These are phyloP conservation scores for Sciurus niger DNA, from an alignment of 2,113 vertebrate species.

Conservation along the genomic window DNA sequence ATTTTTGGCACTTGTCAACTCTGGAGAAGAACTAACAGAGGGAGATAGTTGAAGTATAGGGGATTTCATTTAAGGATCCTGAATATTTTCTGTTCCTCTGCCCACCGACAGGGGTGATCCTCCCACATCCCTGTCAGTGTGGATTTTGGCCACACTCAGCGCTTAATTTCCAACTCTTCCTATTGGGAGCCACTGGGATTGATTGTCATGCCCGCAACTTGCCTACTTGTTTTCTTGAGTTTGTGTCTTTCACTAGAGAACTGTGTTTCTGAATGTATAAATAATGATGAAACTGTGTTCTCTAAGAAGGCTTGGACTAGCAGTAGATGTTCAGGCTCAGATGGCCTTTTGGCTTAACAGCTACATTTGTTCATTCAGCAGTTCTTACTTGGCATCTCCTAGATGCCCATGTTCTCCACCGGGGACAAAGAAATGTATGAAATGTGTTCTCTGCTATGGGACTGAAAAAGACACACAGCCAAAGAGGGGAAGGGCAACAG, in stretches of 20 bases:
- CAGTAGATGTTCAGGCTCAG: background rate
- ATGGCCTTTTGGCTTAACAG: constrained; percentile 27
- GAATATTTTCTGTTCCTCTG: background rate
- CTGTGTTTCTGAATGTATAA: background rate
- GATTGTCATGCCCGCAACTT: constrained; percentile 11
- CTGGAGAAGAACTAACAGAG: background rate
- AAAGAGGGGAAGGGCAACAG: background rate
- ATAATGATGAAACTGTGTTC: background rate
- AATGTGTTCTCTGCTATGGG: background rate
- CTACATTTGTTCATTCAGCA: constrained; percentile 10
- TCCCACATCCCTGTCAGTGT: background rate
- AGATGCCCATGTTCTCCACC: background rate
- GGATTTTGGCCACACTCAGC: background rate
- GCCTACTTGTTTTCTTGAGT: background rate
- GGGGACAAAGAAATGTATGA: constrained; percentile 6
- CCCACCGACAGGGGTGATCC: background rate
- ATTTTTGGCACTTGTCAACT: constrained; percentile 15
- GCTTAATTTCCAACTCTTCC: background rate
- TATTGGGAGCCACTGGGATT: background rate
- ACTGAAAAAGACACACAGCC: background rate
- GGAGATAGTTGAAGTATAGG: background rate
- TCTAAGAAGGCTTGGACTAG: background rate
- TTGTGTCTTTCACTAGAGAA: constrained; percentile 15
- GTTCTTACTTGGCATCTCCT: background rate
- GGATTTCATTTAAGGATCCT: background rate